Conservation (phyloP, 2,113 vertebrate species). For the Microtus ochrogaster region DNA sequence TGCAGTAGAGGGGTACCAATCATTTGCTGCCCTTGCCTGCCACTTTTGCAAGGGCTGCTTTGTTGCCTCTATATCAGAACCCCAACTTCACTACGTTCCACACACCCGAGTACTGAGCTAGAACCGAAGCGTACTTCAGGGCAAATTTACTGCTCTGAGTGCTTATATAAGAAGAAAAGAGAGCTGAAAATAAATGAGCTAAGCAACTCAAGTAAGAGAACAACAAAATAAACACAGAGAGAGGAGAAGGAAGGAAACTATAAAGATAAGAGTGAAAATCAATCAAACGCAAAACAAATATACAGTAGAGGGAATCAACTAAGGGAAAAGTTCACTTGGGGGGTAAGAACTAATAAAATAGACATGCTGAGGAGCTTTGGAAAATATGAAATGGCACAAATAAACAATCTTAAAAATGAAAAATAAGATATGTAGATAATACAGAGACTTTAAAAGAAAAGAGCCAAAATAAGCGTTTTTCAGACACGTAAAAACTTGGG, state of each 20-base stretch:
- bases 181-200: constrained; percentile 72
- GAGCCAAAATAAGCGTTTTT: neutral
- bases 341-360: constrained; percentile 55
- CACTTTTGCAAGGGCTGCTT: neutral
- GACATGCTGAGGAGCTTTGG: constrained; percentile 63
- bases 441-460: neutral
- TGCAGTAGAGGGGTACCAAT: neutral
- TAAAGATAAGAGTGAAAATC: constrained; percentile 82
- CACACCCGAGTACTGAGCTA: neutral
- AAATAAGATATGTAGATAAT: constrained; percentile 59
- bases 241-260: constrained; percentile 81
- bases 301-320: constrained; percentile 69
- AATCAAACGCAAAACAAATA: constrained; percentile 81
- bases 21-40: neutral
- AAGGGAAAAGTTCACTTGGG: constrained; percentile 80
- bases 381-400: constrained; percentile 75
- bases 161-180: constrained; percentile 69
- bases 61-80: neutral
- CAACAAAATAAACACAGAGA: constrained; percentile 81
- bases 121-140: neutral
- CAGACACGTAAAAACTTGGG: neutral
- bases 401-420: constrained; percentile 72
- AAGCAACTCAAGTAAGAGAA: constrained; percentile 74
- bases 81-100: neutral
- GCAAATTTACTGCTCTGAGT: constrained; percentile 64